phyloP scores from a whole-genome alignment of 1,140 invertebrate genomes.

The Pristionchus pacificus region DNA sequence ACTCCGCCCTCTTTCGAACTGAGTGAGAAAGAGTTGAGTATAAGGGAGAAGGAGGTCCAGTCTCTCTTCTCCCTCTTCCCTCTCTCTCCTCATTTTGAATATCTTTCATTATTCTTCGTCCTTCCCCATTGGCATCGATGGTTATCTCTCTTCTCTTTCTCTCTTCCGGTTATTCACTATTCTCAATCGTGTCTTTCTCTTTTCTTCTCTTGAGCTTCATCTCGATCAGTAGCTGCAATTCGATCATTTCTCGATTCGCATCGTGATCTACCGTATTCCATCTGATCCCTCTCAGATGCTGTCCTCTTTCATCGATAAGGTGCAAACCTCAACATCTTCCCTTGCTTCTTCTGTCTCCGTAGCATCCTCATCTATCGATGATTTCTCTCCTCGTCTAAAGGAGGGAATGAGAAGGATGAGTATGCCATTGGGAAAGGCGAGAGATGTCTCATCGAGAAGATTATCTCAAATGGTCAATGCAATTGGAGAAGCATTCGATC shows the following conservation, averaged over 20 bases:
- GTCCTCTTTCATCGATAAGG: constrained; percentile 21
- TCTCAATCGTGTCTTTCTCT: neutral
- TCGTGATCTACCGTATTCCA: no score
- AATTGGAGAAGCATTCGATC: constrained; percentile 37
- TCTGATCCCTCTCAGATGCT: no score
- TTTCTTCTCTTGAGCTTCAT: neutral
- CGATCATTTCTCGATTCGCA: no score
- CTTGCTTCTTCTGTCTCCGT: constrained; percentile 21
- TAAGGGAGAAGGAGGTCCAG: neutral
- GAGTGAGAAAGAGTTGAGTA: no score
- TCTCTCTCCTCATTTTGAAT: neutral
- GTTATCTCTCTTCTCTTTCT: neutral
- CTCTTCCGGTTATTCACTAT: neutral
- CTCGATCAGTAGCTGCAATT: neutral
- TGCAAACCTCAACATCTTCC: constrained; percentile 29
- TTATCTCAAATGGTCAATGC: constrained; percentile 33
- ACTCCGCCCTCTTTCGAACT: neutral
- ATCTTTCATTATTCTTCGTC: neutral
- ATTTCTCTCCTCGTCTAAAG: constrained; percentile 10
- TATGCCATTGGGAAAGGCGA: constrained; percentile 37
- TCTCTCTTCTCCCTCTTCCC: neutral
- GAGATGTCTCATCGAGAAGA: constrained; percentile 26
- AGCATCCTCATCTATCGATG: constrained; percentile 13
- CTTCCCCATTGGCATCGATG: neutral
- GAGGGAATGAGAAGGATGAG: constrained; percentile 36